Base-by-base conservation (phyloP, 2,797 vertebrate species). In the Ammospiza maritima region DNA sequence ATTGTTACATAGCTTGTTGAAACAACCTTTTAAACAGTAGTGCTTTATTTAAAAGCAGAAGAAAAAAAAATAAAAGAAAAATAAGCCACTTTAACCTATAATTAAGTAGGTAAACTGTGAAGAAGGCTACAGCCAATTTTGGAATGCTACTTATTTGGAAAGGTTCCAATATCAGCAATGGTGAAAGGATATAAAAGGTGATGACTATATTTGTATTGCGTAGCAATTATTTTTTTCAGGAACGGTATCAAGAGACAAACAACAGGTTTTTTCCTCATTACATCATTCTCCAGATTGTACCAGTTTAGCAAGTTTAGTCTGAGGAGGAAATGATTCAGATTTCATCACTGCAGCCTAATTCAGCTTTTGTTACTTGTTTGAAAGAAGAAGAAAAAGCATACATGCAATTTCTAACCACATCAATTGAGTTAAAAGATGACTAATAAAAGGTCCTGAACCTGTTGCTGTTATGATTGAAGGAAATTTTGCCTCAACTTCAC, bases 301-400 rank as follows among this genome's bases (percentile, higher is more conserved):
- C 88, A 93, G 66, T 89, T 94, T 88, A 95, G 93, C 77, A 92
- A 71, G 87, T 91, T 93, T 96, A 90, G 73, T 95, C 91, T 95
- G 94, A 96, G 75, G 69, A 95, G 93, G 94, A 96, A 97, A 95
- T 96, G 93, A 96, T 94, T 96, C 92, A 94, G 93, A 96, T 96
- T 96, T 94, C 89, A 94, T 96, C 95, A 94, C 80, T 95, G 88
- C 69, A 91, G 91, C 85, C 91, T 94, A 94, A 96, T 96, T 91
- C 93, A 93, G 93, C 91, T 91, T 97, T 97, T 94, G 89, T 96
- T 96, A 88, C 72, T 96, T 94, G 89, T 95, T 88, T 95, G 80
- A 95, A 94, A 96, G 69, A 91, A 78, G 54, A 75, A 93, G 77
- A 89, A 94, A 96, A 91, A 93, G 79, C 74, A 82, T 77, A 93